Percentiles rank a stretch among this genome's conserved stretches.
Conservation (phyloP, 1,140 invertebrate species). For the Ostrea edulis region DNA sequence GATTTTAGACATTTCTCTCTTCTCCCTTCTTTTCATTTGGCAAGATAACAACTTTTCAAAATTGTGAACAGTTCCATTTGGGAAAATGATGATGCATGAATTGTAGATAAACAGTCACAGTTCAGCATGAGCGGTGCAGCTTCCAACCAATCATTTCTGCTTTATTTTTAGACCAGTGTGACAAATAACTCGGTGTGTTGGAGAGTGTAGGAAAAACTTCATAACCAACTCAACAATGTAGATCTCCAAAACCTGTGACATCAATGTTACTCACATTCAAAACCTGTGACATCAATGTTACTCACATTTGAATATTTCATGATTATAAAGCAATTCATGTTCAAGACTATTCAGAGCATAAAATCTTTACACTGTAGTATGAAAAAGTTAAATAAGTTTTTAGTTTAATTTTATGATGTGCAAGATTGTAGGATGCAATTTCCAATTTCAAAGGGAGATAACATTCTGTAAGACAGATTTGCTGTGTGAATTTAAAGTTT, state of each 20-base stretch:
- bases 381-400: too few relatives aligned
- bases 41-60: not conserved
- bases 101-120: not conserved
- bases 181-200: not conserved
- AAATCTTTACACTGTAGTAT: too few relatives aligned
- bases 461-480: too few relatives aligned
- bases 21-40: not conserved
- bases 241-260: not conserved
- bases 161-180: not conserved
- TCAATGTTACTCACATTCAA: not conserved
- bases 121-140: not conserved
- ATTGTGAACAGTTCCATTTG: not conserved
- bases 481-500: too few relatives aligned
- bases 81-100: not conserved
- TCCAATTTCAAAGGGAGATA: too few relatives aligned
- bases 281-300: not conserved
- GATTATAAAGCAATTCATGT: too few relatives aligned
- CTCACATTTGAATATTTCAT: not conserved
- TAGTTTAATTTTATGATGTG: too few relatives aligned
- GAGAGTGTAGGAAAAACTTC: not conserved
- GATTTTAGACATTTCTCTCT: not conserved
- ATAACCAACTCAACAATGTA: not conserved
- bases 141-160: conserved; percentile 11
- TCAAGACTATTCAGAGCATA: too few relatives aligned
- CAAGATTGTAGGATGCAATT: too few relatives aligned